These are phyloP conservation scores for Acleris holmiana DNA, from an alignment of 2,888 invertebrate genomes.

Conservation along the genomic window DNA sequence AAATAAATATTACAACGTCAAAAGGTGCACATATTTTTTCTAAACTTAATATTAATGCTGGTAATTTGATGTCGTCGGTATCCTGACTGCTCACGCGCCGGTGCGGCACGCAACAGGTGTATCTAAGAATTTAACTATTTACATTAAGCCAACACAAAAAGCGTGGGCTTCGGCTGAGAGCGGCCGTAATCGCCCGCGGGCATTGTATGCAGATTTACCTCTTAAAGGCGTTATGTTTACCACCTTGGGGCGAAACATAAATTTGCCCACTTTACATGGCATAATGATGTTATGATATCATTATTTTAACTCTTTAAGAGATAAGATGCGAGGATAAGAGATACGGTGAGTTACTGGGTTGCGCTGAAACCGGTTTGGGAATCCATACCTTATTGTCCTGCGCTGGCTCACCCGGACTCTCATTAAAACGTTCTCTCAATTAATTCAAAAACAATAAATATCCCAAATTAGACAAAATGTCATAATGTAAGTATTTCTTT, in stretches of 20 bases:
- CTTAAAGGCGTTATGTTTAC: constrained; percentile 64
- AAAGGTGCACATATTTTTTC: constrained; percentile 4
- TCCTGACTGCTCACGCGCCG: background rate
- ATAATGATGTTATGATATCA: constrained; percentile 69
- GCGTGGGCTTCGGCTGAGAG: constrained; percentile 40
- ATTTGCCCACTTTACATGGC: constrained; percentile 60
- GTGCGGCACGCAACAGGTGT: constrained; percentile 42
- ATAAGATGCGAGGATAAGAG: constrained; percentile 51
- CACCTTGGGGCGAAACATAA: constrained; percentile 63
- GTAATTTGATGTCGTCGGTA: constrained; percentile 14
- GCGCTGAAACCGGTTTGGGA: constrained; percentile 33
- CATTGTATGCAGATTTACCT: constrained; percentile 77
- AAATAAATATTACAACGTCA: constrained; percentile 2
- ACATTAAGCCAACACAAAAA: constrained; percentile 52
- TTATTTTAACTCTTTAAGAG: constrained; percentile 46
- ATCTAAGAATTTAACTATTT: constrained; percentile 49
- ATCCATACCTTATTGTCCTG: constrained; percentile 27
- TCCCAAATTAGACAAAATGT: too few relatives aligned
- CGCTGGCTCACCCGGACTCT: constrained; percentile 17
- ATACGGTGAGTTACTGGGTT: constrained; percentile 37
- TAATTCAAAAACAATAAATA: too few relatives aligned
- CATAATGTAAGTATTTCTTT: too few relatives aligned
- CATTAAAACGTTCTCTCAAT: too few relatives aligned
- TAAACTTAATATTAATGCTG: background rate
- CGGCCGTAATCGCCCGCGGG: constrained; percentile 43